Evolutionary conservation across 2,113 vertebrate genomes (phyloP).

Genomic region (Dromas ardeola): DNA sequence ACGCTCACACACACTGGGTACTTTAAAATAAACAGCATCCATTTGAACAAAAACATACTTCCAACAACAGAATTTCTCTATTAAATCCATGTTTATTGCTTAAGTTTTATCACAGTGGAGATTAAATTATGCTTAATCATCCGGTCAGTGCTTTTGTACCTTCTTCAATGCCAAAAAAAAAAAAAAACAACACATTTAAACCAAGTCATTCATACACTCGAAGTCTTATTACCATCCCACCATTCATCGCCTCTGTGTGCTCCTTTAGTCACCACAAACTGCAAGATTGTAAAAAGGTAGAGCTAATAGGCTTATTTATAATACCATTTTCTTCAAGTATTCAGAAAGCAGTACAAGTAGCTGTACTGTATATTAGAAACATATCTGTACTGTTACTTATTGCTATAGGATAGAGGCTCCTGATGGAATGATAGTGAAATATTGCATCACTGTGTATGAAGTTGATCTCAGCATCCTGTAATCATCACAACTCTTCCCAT

Average conservation of each 20-base stretch:
- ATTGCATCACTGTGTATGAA: constrained; percentile 73
- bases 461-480: constrained; percentile 67
- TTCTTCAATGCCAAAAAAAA: constrained; percentile 73
- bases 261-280: constrained; percentile 54
- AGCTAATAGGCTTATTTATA: constrained; percentile 61
- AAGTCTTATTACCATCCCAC: constrained; percentile 68
- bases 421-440: constrained; percentile 74
- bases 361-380: constrained; percentile 68
- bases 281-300: constrained; percentile 75
- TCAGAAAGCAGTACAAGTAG: constrained; percentile 64
- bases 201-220: constrained; percentile 77
- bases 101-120: constrained; percentile 79
- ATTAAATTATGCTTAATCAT: constrained; percentile 76
- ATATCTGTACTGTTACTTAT: constrained; percentile 66
- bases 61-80: constrained; percentile 71
- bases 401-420: constrained; percentile 77
- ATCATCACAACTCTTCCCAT: constrained; percentile 57
- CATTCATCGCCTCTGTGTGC: constrained; percentile 80
- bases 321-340: constrained; percentile 83
- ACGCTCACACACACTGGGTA: background rate
- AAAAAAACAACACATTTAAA: constrained; percentile 49
- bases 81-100: constrained; percentile 82
- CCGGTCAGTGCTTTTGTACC: constrained; percentile 74
- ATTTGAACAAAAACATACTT: constrained; percentile 60
- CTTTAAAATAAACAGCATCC: background rate